phyloP scores from a whole-genome alignment of 2,888 invertebrate species.

The Coenonympha arcania region DNA sequence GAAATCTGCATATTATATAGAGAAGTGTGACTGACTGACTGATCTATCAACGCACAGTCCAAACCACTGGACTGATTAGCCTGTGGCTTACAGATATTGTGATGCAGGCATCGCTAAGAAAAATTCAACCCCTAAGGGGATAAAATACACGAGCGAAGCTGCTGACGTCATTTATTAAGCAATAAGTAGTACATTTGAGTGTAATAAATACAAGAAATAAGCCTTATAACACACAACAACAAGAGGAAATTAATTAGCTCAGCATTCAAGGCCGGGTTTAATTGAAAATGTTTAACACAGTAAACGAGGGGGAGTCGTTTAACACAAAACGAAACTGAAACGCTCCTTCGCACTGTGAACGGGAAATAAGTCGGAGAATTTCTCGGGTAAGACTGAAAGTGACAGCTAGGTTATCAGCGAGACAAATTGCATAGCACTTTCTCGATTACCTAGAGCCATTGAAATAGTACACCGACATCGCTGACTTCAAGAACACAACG shows the following conservation, averaged over 20 bases:
- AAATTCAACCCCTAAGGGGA: too few species aligned
- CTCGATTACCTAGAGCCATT: constrained; percentile 17
- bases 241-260: neutral
- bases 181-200: neutral
- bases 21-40: too few species aligned
- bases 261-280: neutral
- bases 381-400: constrained; percentile 18
- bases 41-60: too few species aligned
- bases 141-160: too few species aligned
- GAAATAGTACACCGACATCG: constrained; percentile 35
- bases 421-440: constrained; percentile 35
- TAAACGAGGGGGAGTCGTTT: constrained; percentile 7
- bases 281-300: neutral
- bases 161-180: too few species aligned
- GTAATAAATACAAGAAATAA: neutral
- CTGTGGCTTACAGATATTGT: too few species aligned
- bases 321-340: constrained; percentile 13
- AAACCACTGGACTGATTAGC: too few species aligned
- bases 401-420: constrained; percentile 34
- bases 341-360: neutral
- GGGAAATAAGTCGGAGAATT: constrained; percentile 12
- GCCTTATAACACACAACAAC: neutral
- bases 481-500: constrained; percentile 40
- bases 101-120: too few species aligned
- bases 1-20: too few species aligned